Base-by-base conservation (phyloP, 2,888 invertebrate species). In the Synanthedon tipuliformis region DNA sequence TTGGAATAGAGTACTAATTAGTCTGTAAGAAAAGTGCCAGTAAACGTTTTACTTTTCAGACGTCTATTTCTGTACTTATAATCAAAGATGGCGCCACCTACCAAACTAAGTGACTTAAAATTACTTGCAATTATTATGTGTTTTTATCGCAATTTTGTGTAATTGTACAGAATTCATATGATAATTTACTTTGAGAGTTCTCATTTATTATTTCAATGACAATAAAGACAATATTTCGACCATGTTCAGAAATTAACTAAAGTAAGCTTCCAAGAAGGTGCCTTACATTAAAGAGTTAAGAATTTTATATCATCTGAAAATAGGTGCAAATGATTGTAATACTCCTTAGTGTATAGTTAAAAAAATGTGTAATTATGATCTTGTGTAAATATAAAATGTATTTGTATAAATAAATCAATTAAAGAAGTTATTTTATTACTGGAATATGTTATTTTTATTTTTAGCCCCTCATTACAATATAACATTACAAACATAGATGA, bases 341-440 rank as follows among this genome's bases (percentile, higher is more conserved):
- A 84, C 85, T 85, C 85, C 68, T 58, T 80, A 78, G 67, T 74
- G 62, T 78, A 73, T 10, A 34, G 34, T 34, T 34, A 8, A 34
- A 34, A 34, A 74, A 71, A 56, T 73, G 69, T 73, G 75, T 72
- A 76, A 64, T 69, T 69, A 73, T 77, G 75, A 73, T 73, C 74
- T 68, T 75, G 69, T 84, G 84, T 85, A 86, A 80, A 81, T 80
- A 81, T 66, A 62, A 34, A 34, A 76, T 68, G 60, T 81, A 68
- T 76, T 71, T 80, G 76, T 83, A 82, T 78, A 76, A 74, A 73
- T 74, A 66, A 73, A 69, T 68, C 64, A 79, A 81, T 78, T 78
- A 82, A 81, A 73, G 77, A 84, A 83, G 80, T 75, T 86, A 86
- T 86, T 86, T 86, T 86, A 86, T 83, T 84, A 81, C 73, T 74